Evolutionary conservation across 2,888 invertebrate genomes (phyloP), one percentile per base, ranked within the genome.

Genomic region (Oxycera nigricornis): DNA sequence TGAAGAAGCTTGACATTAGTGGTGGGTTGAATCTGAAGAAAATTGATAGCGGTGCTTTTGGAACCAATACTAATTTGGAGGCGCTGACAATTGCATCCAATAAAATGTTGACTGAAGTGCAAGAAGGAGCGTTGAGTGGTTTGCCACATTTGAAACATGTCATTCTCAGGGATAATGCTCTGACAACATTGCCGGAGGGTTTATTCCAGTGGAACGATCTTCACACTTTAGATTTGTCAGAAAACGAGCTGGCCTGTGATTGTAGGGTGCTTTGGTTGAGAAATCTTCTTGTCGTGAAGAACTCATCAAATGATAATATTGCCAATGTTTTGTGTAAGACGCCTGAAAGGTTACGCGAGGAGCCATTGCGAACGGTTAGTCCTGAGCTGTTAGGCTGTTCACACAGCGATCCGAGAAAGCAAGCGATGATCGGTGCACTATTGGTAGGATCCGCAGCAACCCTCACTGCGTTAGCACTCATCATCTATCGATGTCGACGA

Each of bases 381-480:
- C 90, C 92, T 0, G 92, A 94, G 78, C 91, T 94, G 78, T 85
- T 95, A 59, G 94, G 94, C 22, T 95, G 95, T 82, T 91, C 93
- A 1, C 90, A 93, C 74, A 91, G 91, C 76, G 92, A 94, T 82
- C 91, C 92, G 0, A 88, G 91, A 62, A 92, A 92, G 78, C 94
- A 94, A 81, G 93, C 93, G 2, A 90, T 95, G 74, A 89, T 95
- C 74, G 91, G 93, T 46, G 91, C 93, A 0, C 86, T 93, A 1
- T 89, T 93, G 75, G 93, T 92, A 4, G 90, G 90, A 24, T 91
- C 91, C 72, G 90, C 93, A 0, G 92, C 92, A 9, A 85, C 91
- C 2, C 86, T 94, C 67, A 91, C 91, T 1, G 90, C 91, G 0
- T 83, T 94, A 70, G 90, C 91, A 2, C 86, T 94, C 77, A 88